Conservation (phyloP, 2,888 invertebrate species). For the Elmis aenea region DNA sequence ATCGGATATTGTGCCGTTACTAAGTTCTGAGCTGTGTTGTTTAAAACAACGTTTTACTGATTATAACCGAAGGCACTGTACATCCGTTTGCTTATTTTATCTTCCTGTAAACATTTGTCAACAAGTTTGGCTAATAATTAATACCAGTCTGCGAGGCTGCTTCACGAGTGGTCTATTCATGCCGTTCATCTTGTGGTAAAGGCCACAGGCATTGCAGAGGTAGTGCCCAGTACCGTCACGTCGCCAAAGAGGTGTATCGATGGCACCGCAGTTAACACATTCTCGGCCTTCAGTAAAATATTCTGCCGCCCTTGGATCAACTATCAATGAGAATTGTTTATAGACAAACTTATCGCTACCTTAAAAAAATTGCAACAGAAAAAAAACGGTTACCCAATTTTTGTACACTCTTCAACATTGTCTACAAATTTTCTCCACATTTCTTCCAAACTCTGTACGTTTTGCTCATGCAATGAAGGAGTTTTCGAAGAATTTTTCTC, state of each 20-base stretch:
- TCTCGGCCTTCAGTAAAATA: constrained; percentile 79
- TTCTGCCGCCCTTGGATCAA: constrained; percentile 43
- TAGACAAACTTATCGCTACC: too few species aligned
- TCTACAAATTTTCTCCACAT: too few species aligned
- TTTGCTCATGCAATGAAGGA: too few species aligned
- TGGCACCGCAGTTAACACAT: constrained; percentile 97
- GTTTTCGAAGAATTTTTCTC: too few species aligned
- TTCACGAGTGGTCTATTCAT: constrained; percentile 88
- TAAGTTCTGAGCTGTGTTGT: too few species aligned
- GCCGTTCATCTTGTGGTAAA: constrained; percentile 96
- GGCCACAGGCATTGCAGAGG: constrained; percentile 99
- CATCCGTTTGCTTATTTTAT: too few species aligned
- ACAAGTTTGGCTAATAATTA: too few species aligned
- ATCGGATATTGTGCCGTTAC: too few species aligned
- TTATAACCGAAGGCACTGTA: too few species aligned
- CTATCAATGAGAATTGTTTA: constrained; percentile 28
- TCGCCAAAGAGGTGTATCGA: constrained; percentile 95
- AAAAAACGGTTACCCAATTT: neutral
- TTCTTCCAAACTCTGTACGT: too few species aligned
- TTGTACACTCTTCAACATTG: too few species aligned
- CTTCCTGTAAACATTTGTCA: constrained; percentile 11
- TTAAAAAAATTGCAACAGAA: constrained; percentile 2
- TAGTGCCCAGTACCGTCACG: constrained; percentile 98
- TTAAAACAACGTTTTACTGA: too few species aligned
- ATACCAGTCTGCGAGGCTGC: constrained; percentile 87